Conservation (phyloP, 2,888 invertebrate genomes). For the Catocala sponsa region DNA sequence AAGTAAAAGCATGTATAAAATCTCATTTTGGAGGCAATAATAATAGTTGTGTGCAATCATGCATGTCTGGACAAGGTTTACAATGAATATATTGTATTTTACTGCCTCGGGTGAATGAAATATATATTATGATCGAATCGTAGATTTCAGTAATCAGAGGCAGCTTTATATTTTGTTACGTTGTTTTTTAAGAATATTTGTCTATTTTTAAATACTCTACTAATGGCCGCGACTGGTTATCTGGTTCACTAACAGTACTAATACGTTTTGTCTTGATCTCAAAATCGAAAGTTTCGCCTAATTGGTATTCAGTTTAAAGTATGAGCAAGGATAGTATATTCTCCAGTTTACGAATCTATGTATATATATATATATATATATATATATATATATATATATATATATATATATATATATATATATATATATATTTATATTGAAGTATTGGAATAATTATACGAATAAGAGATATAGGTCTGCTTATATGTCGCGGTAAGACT, state of each 20-base stretch:
- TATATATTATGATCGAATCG: slow-evolving; percentile 20
- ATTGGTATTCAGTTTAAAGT: slow-evolving; percentile 34
- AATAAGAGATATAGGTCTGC: slow-evolving; percentile 20
- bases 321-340: slow-evolving; percentile 16
- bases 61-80: slow-evolving; percentile 21
- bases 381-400: too few species aligned
- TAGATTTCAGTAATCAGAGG: slow-evolving; percentile 19
- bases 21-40: slow-evolving; percentile 3
- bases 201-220: slow-evolving; percentile 15
- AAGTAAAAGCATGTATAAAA: slow-evolving; percentile 3
- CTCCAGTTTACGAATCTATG: slow-evolving; percentile 11
- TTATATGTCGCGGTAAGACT: slow-evolving; percentile 15
- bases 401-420: slow-evolving; percentile 16
- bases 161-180: slow-evolving; percentile 48
- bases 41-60: slow-evolving; percentile 4
- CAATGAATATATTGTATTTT: slow-evolving; percentile 25
- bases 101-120: slow-evolving; percentile 23
- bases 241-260: slow-evolving; percentile 34
- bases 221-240: slow-evolving; percentile 16
- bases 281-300: slow-evolving; percentile 34
- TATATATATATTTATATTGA: slow-evolving; percentile 19
- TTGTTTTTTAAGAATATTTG: slow-evolving; percentile 27
- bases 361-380: slow-evolving; percentile 18
- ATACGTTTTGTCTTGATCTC: slow-evolving; percentile 41
- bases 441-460: slow-evolving; percentile 37